Conservation (phyloP, 2,113 vertebrate genomes). For the Craseonycteris thonglongyai region DNA sequence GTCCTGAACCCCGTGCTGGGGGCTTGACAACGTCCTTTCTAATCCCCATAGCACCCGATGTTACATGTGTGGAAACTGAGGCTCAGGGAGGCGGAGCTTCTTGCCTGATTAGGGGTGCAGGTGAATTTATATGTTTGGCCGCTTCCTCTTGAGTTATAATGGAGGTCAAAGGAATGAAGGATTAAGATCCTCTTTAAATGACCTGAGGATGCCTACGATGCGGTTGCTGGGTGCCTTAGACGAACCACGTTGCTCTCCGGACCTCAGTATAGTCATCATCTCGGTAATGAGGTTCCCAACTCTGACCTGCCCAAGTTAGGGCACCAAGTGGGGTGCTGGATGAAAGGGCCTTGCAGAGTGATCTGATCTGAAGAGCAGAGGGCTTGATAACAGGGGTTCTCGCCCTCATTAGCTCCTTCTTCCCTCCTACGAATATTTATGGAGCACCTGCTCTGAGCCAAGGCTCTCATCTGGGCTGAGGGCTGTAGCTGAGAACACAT, state of each 20-base stretch:
- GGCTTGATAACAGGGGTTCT: background rate
- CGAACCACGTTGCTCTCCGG: background rate
- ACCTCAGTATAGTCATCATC: background rate
- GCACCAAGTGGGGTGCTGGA: background rate
- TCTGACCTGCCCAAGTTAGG: background rate
- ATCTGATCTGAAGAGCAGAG: no score
- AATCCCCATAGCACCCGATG: background rate
- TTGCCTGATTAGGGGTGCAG: background rate
- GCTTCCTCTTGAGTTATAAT: background rate
- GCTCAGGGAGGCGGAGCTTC: background rate
- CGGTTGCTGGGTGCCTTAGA: background rate
- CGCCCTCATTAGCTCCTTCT: no score
- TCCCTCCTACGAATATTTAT: rapidly evolving
- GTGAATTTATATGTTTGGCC: no score
- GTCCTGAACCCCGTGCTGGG: background rate
- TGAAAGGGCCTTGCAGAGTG: background rate
- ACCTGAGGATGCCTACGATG: background rate
- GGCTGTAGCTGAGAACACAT: background rate
- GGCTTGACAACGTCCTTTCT: background rate
- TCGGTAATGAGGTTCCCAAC: background rate
- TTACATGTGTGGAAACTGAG: background rate
- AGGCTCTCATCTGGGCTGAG: background rate
- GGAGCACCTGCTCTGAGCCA: background rate
- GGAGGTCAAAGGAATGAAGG: background rate
- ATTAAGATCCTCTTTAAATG: background rate